These are phyloP conservation scores for Malacosoma neustria DNA, from an alignment of 2,888 invertebrate genomes.

Conservation along the genomic window DNA sequence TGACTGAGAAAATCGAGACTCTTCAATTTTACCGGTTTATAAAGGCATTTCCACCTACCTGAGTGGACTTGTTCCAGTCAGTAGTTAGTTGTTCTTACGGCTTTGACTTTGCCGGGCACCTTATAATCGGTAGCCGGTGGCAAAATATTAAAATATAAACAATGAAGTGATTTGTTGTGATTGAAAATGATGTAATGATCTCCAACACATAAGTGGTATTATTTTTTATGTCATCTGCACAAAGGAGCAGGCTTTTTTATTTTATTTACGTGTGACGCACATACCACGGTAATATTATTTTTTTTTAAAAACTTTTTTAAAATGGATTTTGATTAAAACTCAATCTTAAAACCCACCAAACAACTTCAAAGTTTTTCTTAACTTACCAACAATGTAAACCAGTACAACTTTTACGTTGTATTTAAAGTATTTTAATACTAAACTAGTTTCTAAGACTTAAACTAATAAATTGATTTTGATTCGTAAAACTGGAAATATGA, in stretches of 20 bases:
- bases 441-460: not conserved
- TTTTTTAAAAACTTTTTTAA: conserved; percentile 1
- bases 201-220: conserved; percentile 32
- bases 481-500: not conserved
- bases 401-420: not conserved
- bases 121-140: conserved; percentile 12
- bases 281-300: conserved; percentile 3
- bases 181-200: conserved; percentile 40
- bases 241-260: conserved; percentile 23
- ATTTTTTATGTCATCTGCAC: conserved; percentile 9
- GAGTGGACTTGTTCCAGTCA: conserved; percentile 38
- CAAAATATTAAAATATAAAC: conserved; percentile 23
- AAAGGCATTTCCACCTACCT: conserved; percentile 53
- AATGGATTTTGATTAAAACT: not conserved
- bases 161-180: conserved; percentile 48
- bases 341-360: not conserved
- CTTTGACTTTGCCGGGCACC: conserved; percentile 27
- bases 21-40: conserved; percentile 31
- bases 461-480: not conserved
- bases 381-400: not conserved
- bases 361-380: not conserved
- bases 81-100: conserved; percentile 48
- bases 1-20: conserved; percentile 11
- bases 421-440: not conserved
- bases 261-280: conserved; percentile 3